Base-by-base conservation (phyloP, 2,113 vertebrate species). In the Cinclus cinclus region DNA sequence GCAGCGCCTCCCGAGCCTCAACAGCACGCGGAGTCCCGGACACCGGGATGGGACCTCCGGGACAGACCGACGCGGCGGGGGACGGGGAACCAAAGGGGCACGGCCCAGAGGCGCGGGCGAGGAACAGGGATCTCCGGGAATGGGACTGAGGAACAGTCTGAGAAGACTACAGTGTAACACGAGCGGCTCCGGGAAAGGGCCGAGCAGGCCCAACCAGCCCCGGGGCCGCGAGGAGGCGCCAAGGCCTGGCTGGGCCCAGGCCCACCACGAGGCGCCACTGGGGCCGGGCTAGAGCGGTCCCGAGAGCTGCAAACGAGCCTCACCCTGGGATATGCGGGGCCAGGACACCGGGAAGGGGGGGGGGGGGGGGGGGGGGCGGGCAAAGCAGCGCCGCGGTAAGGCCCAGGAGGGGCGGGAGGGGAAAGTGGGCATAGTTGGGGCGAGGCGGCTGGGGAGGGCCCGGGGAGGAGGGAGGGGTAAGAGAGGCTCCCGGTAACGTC, bases 81-180 rank as follows among this genome's bases (percentile, higher is more conserved):
- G 35, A 8, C 35, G 35, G 35, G 5, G 8, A 50, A 9, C 6
- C 15, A 0, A 12, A 7, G 2, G 4, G n/a, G 39, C 17, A 9
- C 13, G 19, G 23, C 47, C 20, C 21, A 12, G 7, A 19, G 9
- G 9, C 37, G 13, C 6, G 1, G 7, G n/a, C 0, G 3, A 12
- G 30, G 28, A 0, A n/a, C 11, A 7, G 8, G 50, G 39, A 62
- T 25, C 23, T 7, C 10, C 55, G 13, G 30, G 28, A 49, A 16
- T 0, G 6, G 37, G 30, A 11, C 17, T 35, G 30, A 11, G 15
- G 49, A 33, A 14, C 10, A 16, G 5, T 0, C 47, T 27, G 25
- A 11, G 8, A 12, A 14, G 8, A 19, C 0, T 35, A 17, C 11
- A 13, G 22, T 14, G 31, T 8, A 64, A 27, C 42, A 20, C 9